These are phyloP conservation scores for Gambelia wislizenii DNA, from an alignment of 2,797 vertebrate genomes.

Conservation along the genomic window DNA sequence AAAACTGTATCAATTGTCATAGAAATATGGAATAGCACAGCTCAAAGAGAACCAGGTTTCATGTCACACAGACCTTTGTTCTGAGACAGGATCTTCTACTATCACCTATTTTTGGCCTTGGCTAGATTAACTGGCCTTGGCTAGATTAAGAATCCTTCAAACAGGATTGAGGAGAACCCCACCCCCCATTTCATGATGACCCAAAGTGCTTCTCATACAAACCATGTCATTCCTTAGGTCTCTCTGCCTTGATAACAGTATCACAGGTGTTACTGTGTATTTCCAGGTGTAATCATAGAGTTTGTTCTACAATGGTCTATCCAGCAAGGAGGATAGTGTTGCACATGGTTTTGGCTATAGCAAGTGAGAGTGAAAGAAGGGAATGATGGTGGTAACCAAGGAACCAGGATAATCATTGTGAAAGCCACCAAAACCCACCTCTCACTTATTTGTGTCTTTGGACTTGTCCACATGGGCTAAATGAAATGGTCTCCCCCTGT, in stretches of 20 bases:
- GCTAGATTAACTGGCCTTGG: background rate
- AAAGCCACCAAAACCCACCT: background rate
- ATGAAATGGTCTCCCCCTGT: too few relatives aligned
- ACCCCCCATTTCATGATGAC: background rate
- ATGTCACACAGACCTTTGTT: background rate
- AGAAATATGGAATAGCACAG: background rate
- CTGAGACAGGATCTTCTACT: background rate
- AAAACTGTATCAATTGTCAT: background rate
- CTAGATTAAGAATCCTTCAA: background rate
- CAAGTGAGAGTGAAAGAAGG: background rate
- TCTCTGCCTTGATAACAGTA: background rate
- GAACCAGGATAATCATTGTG: background rate
- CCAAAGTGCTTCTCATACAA: background rate
- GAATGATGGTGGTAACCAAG: background rate
- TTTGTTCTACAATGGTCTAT: background rate
- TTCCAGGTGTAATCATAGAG: background rate
- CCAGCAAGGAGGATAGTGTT: background rate
- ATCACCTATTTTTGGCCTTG: background rate
- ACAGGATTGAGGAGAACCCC: background rate
- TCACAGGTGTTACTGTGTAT: background rate
- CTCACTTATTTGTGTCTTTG: background rate
- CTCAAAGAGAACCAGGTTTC: background rate
- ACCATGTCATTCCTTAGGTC: background rate
- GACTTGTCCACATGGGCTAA: too few relatives aligned
- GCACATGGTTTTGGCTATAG: background rate